Base-by-base conservation (phyloP, 2,113 vertebrate species). In the Sebastes fasciatus region DNA sequence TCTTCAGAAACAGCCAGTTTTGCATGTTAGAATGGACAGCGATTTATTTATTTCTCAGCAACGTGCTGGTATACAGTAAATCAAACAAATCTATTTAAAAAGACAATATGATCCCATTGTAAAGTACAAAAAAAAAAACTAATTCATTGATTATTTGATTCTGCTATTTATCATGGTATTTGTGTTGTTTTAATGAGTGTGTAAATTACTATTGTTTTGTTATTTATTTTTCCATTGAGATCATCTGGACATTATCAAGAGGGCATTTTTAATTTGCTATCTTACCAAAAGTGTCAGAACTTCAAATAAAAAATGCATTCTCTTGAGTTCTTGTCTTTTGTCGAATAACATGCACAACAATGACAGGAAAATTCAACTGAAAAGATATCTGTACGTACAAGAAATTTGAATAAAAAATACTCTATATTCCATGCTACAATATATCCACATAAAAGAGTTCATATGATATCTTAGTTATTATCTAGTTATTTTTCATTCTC, bases 191-290 rank as follows among this genome's bases (percentile, higher is more conserved):
- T 54, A 72, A 21, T 77, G 5, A 70, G 14, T 81, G 57, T 84
- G 26, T 80, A 78, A 65, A 74, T 74, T 23, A 66, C 9, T 77
- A 23, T 57, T 16, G 2, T 21, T 88, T 77, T 71, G 55, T 40
- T 88, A 90, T 80, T 88, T 89, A 84, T 89, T 90, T 87, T 77
- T 65, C 4, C 26, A 74, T 10, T 62, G 12, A 61, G 23, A 60
- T 76, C 62, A 45, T 57, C 17, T 66, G 14, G 55, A 60, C 26
- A 54, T 57, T 2, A 42, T 82, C 17, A 74, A 64, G 16, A 72
- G 34, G 67, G 54, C 16, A 62, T 82, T 74, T 76, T 63, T 6
- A 55, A 71, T 74, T 85, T 70, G 42, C 40, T 66, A 65, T 82
- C 49, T 84, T 75, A 66, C n/a, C 43, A 74, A 54, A 81, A 49